Conservation (phyloP, 2,797 vertebrate species). For the Toxotes lorentzi region DNA sequence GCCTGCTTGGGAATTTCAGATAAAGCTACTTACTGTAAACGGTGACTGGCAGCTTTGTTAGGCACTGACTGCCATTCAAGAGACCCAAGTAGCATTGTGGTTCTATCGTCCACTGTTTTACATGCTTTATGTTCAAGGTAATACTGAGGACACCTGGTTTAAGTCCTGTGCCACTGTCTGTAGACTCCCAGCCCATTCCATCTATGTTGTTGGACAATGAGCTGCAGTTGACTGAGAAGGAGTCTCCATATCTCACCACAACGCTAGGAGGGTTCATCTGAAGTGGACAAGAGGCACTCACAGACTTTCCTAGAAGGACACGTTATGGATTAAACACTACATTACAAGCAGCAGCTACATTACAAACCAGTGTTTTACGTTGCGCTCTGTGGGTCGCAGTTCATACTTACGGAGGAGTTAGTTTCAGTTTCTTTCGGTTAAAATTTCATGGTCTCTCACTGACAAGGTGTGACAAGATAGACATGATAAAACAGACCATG, state of each 20-base stretch:
- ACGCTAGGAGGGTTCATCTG: conserved; percentile 28
- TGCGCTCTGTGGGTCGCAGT: not conserved
- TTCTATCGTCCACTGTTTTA: rapidly evolving
- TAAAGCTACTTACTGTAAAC: conserved; percentile 73
- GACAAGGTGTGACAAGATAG: too few species aligned
- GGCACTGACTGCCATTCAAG: rapidly evolving
- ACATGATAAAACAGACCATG: too few species aligned
- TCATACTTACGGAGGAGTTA: too few species aligned
- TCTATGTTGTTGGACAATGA: rapidly evolving
- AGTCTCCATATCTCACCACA: conserved; percentile 57
- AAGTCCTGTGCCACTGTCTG: rapidly evolving
- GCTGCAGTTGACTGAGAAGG: conserved; percentile 63
- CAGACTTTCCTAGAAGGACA: conserved; percentile 43
- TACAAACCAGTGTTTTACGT: not conserved
- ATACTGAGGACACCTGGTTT: rapidly evolving
- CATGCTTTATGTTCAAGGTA: rapidly evolving
- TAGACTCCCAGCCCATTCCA: conserved; percentile 69
- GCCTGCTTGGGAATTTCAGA: not conserved
- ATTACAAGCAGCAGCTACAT: not conserved
- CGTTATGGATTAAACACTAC: not conserved
- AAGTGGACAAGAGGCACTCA: conserved; percentile 7
- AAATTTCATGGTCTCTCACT: too few species aligned
- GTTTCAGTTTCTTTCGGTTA: too few species aligned
- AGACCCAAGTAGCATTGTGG: conserved; percentile 47
- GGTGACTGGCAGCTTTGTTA: rapidly evolving